Conservation (phyloP, 2,113 vertebrate species). For the Elaphurus davidianus region DNA sequence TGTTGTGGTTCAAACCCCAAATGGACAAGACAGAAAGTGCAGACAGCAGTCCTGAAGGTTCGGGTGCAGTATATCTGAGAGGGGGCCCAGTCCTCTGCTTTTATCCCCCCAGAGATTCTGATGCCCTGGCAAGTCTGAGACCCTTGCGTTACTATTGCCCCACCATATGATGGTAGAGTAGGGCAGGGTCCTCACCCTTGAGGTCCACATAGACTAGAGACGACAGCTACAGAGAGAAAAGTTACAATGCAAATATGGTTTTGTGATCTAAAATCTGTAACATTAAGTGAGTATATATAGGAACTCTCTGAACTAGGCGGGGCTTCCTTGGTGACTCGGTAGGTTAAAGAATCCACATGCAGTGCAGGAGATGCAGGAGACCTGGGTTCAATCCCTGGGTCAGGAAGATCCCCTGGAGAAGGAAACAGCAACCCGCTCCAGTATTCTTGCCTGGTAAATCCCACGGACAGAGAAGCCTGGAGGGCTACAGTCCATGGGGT, state of each 20-base stretch:
- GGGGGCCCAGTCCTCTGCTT: not conserved
- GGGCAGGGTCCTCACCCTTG: not conserved
- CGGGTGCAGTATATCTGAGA: not conserved
- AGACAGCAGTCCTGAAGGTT: not conserved
- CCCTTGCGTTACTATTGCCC: too few relatives aligned
- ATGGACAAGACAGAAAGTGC: not conserved
- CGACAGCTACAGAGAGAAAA: not conserved
- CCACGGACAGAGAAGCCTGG: not conserved
- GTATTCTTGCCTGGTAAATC: not conserved
- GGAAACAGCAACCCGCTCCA: not conserved
- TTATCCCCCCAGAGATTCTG: not conserved
- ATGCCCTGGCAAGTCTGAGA: not conserved
- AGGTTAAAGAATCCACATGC: not conserved
- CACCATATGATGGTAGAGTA: not conserved
- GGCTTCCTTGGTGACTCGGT: not conserved
- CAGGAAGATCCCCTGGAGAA: not conserved
- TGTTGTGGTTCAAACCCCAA: not conserved
- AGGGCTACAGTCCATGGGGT: not conserved
- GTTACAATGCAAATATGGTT: not conserved
- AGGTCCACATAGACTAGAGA: not conserved
- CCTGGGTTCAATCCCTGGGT: not conserved
- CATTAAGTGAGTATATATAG: not conserved
- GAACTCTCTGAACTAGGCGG: not conserved
- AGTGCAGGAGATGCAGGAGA: not conserved
- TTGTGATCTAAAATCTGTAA: not conserved